Evolutionary conservation across 2,888 invertebrate species (phyloP).

Genomic region (Anoplius nigerrimus): DNA sequence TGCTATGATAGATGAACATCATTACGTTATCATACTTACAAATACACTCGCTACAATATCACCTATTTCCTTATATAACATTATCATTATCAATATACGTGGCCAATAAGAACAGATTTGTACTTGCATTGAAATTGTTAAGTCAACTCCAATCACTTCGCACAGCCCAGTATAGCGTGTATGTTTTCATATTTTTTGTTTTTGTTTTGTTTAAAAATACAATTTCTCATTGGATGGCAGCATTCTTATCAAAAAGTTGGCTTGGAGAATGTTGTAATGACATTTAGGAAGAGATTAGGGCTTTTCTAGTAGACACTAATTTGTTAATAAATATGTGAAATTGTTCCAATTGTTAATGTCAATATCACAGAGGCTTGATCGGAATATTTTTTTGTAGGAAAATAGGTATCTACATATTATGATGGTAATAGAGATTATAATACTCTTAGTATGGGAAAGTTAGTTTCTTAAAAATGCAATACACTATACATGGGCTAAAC

Average conservation of each 20-base stretch:
- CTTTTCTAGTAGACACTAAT: constrained; percentile 64
- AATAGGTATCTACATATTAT: constrained; percentile 74
- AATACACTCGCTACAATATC: constrained; percentile 71
- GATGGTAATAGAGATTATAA: constrained; percentile 65
- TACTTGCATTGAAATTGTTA: constrained; percentile 75
- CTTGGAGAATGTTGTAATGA: constrained; percentile 73
- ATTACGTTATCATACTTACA: constrained; percentile 69
- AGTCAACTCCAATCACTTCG: constrained; percentile 75
- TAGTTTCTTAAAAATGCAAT: constrained; percentile 72
- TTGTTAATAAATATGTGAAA: constrained; percentile 68
- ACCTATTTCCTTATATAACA: constrained; percentile 69
- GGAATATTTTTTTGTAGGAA: constrained; percentile 72
- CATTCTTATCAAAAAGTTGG: constrained; percentile 73
- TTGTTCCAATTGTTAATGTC: constrained; percentile 70
- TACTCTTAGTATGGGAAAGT: constrained; percentile 54
- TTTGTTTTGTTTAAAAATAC: constrained; percentile 72
- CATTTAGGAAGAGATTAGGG: constrained; percentile 68
- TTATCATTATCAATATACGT: constrained; percentile 73
- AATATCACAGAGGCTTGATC: constrained; percentile 74
- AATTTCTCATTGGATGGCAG: constrained; percentile 70
- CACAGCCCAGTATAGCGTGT: constrained; percentile 75
- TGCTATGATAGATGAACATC: constrained; percentile 62
- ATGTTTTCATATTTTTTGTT: constrained; percentile 68
- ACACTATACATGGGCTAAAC: constrained; percentile 74
- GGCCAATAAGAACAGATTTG: constrained; percentile 75